Evolutionary conservation across 2,888 invertebrate genomes (phyloP).

Genomic region (Rutpela maculata): DNA sequence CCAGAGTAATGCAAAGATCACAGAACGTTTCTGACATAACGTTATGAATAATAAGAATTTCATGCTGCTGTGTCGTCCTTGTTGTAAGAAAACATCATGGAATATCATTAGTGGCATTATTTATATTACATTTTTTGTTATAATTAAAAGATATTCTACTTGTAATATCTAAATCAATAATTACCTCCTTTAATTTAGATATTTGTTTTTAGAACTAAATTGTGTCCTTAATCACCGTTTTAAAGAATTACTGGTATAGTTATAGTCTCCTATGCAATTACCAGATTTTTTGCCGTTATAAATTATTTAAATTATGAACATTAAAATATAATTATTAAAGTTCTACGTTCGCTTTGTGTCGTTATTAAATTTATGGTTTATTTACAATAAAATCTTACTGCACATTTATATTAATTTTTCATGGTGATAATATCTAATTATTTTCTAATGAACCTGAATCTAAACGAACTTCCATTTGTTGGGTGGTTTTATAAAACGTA

Average conservation of each 20-base stretch:
- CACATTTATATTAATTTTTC: constrained; percentile 26
- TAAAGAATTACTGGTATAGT: constrained; percentile 38
- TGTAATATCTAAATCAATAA: constrained; percentile 36
- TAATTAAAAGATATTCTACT: not conserved
- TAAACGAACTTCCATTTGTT: not conserved
- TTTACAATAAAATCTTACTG: constrained; percentile 25
- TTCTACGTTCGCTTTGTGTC: constrained; percentile 48
- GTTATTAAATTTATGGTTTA: constrained; percentile 28
- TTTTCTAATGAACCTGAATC: constrained; percentile 14
- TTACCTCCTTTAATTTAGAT: constrained; percentile 44
- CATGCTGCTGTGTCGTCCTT: not conserved
- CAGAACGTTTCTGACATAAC: too few species aligned
- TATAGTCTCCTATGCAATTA: constrained; percentile 44
- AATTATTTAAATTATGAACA: constrained; percentile 51
- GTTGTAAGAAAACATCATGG: not conserved
- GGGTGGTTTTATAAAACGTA: not conserved
- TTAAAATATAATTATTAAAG: constrained; percentile 56
- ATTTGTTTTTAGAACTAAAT: constrained; percentile 44
- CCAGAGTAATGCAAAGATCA: too few species aligned
- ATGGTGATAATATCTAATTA: constrained; percentile 20
- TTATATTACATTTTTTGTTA: not conserved
- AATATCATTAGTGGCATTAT: not conserved
- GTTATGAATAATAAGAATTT: too few species aligned
- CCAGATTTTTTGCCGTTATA: constrained; percentile 48
- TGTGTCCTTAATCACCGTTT: constrained; percentile 42